A percentile compares a stretch with the other conserved stretches of the same genome.
Evolutionary conservation across 2,888 invertebrate species (phyloP).

Genomic region (Trachelus tabidus): DNA sequence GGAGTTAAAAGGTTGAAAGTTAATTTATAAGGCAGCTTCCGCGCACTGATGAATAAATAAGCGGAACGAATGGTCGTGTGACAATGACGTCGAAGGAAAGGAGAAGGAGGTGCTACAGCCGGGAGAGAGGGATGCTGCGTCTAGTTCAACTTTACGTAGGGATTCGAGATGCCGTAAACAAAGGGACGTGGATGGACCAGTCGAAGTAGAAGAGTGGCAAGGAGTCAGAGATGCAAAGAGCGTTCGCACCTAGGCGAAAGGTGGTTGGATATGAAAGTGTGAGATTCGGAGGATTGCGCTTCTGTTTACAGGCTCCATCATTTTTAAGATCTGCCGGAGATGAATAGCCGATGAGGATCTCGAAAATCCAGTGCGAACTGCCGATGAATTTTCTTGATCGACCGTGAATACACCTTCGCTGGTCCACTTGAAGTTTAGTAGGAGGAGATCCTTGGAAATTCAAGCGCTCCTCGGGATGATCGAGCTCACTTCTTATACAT

Average conservation of each 20-base stretch:
- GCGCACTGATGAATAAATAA: neutral
- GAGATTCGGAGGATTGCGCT: neutral
- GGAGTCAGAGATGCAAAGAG: neutral
- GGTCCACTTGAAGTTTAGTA: neutral
- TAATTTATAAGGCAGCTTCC: neutral
- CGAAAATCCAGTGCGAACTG: neutral
- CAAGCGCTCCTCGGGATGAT: neutral
- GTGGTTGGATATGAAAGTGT: neutral
- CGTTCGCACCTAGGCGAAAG: neutral
- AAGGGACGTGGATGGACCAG: neutral
- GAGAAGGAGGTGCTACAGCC: neutral
- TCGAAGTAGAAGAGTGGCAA: neutral
- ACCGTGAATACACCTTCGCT: neutral
- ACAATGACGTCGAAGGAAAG: neutral
- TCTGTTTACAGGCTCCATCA: neutral
- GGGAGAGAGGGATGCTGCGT: neutral
- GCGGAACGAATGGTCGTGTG: neutral
- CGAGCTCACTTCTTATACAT: neutral
- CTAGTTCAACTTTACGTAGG: neutral
- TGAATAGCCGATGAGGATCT: neutral
- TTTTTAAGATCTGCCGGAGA: neutral
- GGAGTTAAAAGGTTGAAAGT: neutral
- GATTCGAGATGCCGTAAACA: neutral
- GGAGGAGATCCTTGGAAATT: neutral
- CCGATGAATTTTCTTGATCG: neutral